These are phyloP conservation scores for Eutrigla gurnardus DNA, from an alignment of 2,797 vertebrate species.

Conservation along the genomic window DNA sequence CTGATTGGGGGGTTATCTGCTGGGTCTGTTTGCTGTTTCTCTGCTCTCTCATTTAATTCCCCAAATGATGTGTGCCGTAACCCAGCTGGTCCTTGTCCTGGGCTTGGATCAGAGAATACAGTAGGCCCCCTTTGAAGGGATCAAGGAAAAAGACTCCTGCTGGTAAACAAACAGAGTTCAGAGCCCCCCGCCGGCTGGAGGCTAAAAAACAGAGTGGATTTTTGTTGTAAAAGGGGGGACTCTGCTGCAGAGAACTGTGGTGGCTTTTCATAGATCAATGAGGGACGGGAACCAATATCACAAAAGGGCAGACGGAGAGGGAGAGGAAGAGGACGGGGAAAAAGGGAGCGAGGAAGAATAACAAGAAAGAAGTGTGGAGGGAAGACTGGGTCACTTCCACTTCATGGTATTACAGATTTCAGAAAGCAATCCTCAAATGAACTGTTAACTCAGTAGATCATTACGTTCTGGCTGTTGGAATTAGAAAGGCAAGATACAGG, in stretches of 20 bases:
- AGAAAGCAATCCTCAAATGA: not conserved
- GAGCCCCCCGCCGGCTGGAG: conserved; percentile 52
- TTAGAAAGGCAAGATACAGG: conserved; percentile 8
- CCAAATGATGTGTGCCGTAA: conserved; percentile 70
- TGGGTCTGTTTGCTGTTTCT: conserved; percentile 70
- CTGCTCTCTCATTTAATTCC: conserved; percentile 71
- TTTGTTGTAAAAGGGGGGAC: conserved; percentile 33
- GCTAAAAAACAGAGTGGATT: conserved; percentile 53
- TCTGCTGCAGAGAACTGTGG: conserved; percentile 44
- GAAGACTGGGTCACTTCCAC: not conserved
- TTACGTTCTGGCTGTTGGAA: not conserved
- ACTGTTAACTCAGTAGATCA: no score
- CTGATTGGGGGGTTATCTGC: conserved; percentile 27
- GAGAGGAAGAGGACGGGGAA: not conserved
- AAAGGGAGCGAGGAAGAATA: conserved; percentile 12
- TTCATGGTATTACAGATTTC: not conserved
- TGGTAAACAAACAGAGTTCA: conserved; percentile 78
- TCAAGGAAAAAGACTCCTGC: conserved; percentile 70
- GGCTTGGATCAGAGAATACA: conserved; percentile 71
- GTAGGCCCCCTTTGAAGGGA: conserved; percentile 71
- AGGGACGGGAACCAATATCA: conserved; percentile 8
- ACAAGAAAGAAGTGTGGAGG: conserved; percentile 6
- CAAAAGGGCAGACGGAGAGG: conserved; percentile 2
- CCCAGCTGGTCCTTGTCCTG: conserved; percentile 60
- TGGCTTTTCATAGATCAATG: conserved; percentile 34